Percentiles rank a stretch among this genome's conserved stretches.
phyloP scores from a whole-genome alignment of 2,113 vertebrate genomes.

The Myiozetetes cayanensis region DNA sequence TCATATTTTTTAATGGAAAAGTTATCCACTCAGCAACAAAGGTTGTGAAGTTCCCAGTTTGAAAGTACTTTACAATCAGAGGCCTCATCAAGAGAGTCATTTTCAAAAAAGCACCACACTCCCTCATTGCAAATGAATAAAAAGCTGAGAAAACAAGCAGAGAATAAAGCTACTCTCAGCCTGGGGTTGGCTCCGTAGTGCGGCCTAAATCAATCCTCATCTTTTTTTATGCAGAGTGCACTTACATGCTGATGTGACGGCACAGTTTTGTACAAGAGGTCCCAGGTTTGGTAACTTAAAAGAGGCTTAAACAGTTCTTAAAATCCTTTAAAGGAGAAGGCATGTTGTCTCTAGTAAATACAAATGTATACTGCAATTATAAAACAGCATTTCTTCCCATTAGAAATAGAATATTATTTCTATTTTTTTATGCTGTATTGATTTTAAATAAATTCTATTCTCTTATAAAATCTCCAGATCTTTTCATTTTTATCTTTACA shows the following conservation, averaged over 20 bases:
- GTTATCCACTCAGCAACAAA: conserved; percentile 72
- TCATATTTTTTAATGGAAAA: conserved; percentile 68
- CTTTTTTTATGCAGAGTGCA: conserved; percentile 74
- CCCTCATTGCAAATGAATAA: conserved; percentile 72
- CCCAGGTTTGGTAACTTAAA: conserved; percentile 70
- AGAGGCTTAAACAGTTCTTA: conserved; percentile 57
- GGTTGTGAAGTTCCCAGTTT: conserved; percentile 71
- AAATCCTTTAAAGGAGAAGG: conserved; percentile 49
- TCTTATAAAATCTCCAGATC: neutral
- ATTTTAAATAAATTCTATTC: neutral
- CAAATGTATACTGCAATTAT: conserved; percentile 31
- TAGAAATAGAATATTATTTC: neutral
- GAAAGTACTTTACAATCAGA: conserved; percentile 77
- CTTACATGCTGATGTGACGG: conserved; percentile 73
- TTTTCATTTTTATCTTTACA: neutral
- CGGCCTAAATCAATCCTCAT: conserved; percentile 64
- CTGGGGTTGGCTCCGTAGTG: conserved; percentile 63
- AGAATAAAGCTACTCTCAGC: conserved; percentile 72
- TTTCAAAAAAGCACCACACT: conserved; percentile 73
- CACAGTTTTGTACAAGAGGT: conserved; percentile 70
- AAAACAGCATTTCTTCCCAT: neutral
- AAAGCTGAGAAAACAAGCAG: conserved; percentile 74
- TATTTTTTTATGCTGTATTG: neutral
- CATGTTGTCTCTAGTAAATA: conserved; percentile 22
- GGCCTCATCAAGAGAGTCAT: conserved; percentile 73